Evolutionary conservation across 1,140 invertebrate species (phyloP).

Genomic region (Anastatus disparis): DNA sequence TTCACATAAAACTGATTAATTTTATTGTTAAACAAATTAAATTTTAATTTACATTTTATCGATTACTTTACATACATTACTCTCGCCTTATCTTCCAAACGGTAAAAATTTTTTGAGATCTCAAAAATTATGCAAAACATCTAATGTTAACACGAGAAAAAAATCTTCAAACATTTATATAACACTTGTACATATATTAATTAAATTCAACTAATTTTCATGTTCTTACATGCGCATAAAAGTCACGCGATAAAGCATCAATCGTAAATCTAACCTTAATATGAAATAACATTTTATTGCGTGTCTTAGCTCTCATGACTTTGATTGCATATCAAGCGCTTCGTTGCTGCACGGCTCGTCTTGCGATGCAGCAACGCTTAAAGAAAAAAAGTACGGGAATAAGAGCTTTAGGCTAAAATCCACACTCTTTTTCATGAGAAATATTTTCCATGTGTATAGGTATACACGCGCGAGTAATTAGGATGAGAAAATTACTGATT

Average conservation of each 20-base stretch:
- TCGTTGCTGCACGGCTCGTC: constrained; percentile 7
- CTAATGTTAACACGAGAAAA: no score
- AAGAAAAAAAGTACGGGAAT: no score
- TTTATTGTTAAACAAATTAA: no score
- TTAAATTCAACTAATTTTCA: constrained; percentile 22
- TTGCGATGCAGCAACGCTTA: no score
- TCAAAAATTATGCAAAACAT: no score
- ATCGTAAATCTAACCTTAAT: constrained; percentile 34
- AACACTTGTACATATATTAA: constrained; percentile 19
- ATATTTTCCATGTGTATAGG: neutral
- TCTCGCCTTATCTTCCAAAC: no score
- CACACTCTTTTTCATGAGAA: neutral
- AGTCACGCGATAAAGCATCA: neutral
- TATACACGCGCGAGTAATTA: constrained; percentile 18
- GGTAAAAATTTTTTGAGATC: no score
- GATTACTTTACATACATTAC: no score
- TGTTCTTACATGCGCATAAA: neutral
- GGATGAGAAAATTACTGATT: constrained; percentile 31
- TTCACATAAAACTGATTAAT: no score
- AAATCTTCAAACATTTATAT: no score
- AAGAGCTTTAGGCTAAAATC: constrained; percentile 7
- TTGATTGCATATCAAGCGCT: constrained; percentile 24
- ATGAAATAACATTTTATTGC: constrained; percentile 30
- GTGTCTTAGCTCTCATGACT: constrained; percentile 15
- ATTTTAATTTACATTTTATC: no score